Evolutionary conservation across 2,888 invertebrate species (phyloP).

Genomic region (Mythimna albipuncta): DNA sequence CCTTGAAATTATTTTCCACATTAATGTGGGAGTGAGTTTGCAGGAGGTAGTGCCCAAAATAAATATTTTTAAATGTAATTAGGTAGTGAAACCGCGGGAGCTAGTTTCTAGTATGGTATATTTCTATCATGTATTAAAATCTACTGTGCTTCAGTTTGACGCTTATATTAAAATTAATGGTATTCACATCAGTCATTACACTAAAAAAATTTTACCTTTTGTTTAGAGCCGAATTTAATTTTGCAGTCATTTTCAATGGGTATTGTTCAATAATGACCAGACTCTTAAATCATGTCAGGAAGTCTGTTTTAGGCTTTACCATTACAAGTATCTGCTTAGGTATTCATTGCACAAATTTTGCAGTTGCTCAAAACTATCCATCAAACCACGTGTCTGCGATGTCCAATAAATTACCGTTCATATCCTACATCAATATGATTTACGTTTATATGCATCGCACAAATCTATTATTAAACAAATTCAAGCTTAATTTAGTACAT

Average conservation of each 20-base stretch:
- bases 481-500: constrained; percentile 59
- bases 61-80: too few species aligned
- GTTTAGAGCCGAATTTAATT: constrained; percentile 13
- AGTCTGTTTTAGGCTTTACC: constrained; percentile 25
- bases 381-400: constrained; percentile 50
- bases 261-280: constrained; percentile 30
- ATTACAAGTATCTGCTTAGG: constrained; percentile 39
- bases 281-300: constrained; percentile 19
- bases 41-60: too few species aligned
- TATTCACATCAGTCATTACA: constrained; percentile 16
- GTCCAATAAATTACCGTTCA: constrained; percentile 60
- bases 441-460: constrained; percentile 52
- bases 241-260: constrained; percentile 12
- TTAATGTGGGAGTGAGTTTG: too few species aligned
- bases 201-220: background rate
- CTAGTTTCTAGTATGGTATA: background rate
- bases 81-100: background rate
- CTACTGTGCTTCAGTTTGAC: background rate
- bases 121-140: background rate
- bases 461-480: constrained; percentile 60
- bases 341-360: constrained; percentile 64
- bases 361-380: constrained; percentile 59
- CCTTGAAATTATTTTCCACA: too few species aligned
- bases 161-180: constrained; percentile 1
- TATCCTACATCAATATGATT: constrained; percentile 61